Evolutionary conservation across 2,113 vertebrate species (phyloP).

Genomic region (Cryptomyrus ogoouensis): DNA sequence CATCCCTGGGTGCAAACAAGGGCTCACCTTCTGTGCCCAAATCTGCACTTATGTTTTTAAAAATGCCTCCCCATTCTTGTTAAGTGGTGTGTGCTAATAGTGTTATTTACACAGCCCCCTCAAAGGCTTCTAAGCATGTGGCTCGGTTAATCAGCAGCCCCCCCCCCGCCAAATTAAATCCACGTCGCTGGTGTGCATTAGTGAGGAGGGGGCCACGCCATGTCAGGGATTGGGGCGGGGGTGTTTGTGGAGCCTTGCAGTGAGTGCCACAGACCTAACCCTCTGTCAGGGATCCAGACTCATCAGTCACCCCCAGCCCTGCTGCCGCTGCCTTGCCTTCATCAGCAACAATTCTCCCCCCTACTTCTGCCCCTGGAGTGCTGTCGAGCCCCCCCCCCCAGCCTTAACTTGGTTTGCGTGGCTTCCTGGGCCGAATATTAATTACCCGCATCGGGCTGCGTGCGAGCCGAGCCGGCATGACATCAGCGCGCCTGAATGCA

Average conservation of each 20-base stretch:
- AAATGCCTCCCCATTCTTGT: neutral
- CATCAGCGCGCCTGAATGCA: conserved; percentile 28
- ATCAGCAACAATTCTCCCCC: neutral
- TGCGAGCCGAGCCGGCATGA: conserved; percentile 21
- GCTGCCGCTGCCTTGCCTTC: neutral
- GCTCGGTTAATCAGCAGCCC: neutral
- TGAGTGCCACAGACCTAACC: neutral
- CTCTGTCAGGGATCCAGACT: conserved; percentile 1
- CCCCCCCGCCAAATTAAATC: neutral
- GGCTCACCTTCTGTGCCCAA: conserved; percentile 24
- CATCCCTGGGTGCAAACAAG: conserved; percentile 43
- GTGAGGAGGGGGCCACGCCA: neutral
- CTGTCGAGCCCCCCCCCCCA: conserved; percentile 1
- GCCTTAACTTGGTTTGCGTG: neutral
- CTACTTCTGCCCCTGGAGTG: conserved; percentile 19
- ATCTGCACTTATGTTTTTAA: neutral
- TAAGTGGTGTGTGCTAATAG: neutral
- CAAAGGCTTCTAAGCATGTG: neutral
- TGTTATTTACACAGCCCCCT: neutral
- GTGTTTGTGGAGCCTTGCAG: neutral
- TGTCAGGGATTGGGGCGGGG: neutral
- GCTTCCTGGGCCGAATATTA: conserved; percentile 6
- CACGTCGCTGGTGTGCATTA: neutral
- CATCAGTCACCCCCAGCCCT: neutral
- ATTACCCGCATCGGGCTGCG: conserved; percentile 18